Conservation (phyloP, 2,888 invertebrate species). For the Silvanus unidentatus region DNA sequence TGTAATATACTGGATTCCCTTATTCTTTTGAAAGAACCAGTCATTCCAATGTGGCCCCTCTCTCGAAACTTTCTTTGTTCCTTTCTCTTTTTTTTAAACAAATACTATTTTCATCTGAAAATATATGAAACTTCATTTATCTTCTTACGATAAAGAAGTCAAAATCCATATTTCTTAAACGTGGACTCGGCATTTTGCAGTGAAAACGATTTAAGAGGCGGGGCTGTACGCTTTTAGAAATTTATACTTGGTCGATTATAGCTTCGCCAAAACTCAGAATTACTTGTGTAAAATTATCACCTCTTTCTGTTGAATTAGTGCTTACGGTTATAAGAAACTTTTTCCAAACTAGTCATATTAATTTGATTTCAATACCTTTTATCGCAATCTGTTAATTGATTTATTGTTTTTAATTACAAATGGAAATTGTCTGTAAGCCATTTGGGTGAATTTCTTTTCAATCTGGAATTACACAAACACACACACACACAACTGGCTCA, state of each 20-base stretch:
- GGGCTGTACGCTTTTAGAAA: slow-evolving; percentile 1
- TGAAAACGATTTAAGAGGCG: slow-evolving; percentile 5
- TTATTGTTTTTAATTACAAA: no score
- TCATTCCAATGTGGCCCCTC: slow-evolving; percentile 1
- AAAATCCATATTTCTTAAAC: slow-evolving; percentile 5
- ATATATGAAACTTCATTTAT: slow-evolving; percentile 2
- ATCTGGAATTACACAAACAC: no score
- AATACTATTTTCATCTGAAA: slow-evolving; percentile 1
- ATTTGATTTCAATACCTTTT: no score
- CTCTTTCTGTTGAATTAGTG: not conserved
- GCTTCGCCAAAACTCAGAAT: slow-evolving; percentile 4
- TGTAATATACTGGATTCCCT: not conserved
- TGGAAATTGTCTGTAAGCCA: no score
- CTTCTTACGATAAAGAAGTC: not conserved
- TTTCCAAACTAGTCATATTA: no score
- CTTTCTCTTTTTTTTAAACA: slow-evolving; percentile 2
- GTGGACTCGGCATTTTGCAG: slow-evolving; percentile 3
- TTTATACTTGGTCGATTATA: slow-evolving; percentile 4
- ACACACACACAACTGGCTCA: no score
- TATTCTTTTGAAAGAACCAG: slow-evolving; percentile 1
- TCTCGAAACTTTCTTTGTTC: not conserved
- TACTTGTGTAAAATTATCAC: slow-evolving; percentile 2
- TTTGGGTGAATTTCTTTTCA: no score
- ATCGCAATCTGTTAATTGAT: no score
- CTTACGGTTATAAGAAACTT: no score